phyloP scores from a whole-genome alignment of 2,113 vertebrate species.

The Neolamprologus devosi region DNA sequence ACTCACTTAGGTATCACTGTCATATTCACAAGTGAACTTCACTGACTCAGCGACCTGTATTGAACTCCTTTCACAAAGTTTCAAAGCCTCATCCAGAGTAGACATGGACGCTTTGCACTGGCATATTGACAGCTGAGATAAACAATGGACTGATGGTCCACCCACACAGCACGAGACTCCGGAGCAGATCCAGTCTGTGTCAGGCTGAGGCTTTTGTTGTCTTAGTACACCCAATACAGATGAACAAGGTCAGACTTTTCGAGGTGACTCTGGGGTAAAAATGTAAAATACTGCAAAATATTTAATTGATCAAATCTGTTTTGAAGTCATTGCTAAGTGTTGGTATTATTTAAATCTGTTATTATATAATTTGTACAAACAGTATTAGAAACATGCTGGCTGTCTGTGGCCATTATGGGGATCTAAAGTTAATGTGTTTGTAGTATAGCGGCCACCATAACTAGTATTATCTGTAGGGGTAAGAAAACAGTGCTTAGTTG shows the following conservation, averaged over 20 bases:
- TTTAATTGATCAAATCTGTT: background rate
- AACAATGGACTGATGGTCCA: background rate
- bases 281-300: rapidly evolving
- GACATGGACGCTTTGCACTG: background rate
- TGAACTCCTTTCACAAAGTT: background rate
- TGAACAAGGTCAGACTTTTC: background rate
- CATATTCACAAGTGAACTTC: background rate
- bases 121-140: background rate
- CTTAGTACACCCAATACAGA: background rate
- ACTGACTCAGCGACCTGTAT: background rate
- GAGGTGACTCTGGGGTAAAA: background rate
- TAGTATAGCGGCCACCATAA: background rate
- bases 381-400: background rate
- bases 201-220: background rate
- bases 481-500: background rate
- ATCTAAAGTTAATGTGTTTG: background rate
- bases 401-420: background rate
- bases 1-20: background rate
- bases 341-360: background rate
- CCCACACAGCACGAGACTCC: background rate
- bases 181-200: background rate
- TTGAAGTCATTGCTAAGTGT: background rate
- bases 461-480: background rate
- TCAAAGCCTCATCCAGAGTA: background rate
- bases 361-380: background rate